phyloP scores from a whole-genome alignment of 1,140 invertebrate genomes.

The Argopecten irradians region DNA sequence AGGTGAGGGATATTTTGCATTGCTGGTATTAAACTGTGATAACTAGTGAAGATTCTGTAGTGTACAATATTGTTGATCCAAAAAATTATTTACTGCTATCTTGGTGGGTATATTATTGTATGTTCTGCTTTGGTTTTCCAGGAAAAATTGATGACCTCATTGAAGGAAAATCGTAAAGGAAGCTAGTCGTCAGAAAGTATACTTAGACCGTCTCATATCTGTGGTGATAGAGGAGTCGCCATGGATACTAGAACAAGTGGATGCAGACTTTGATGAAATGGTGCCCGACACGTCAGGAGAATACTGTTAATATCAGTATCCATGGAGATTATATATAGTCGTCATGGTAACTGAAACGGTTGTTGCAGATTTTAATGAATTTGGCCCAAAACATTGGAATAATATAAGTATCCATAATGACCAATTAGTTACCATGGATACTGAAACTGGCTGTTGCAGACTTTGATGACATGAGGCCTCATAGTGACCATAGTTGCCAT shows the following conservation, averaged over 20 bases:
- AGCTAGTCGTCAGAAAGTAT: slow-evolving; percentile 55
- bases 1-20: no score
- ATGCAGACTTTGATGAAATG: slow-evolving; percentile 52
- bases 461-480: no score
- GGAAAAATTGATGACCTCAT: slow-evolving; percentile 50
- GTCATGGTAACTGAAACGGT: no score
- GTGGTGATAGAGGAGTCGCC: slow-evolving; percentile 57
- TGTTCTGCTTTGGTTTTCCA: slow-evolving; percentile 20
- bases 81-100: background rate
- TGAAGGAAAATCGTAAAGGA: slow-evolving; percentile 53
- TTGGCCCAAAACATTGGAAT: no score
- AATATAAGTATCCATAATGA: no score
- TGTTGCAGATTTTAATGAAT: no score
- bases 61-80: background rate
- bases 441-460: no score
- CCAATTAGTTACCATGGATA: no score
- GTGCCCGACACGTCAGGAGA: slow-evolving; percentile 29
- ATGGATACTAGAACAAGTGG: slow-evolving; percentile 61
- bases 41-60: no score
- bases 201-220: slow-evolving; percentile 57
- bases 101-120: background rate
- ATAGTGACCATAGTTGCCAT: no score
- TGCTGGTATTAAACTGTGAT: no score
- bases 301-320: background rate
- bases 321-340: background rate